Evolutionary conservation across 1,140 invertebrate genomes (phyloP).

Genomic region (Cardiocondyla obscurior): DNA sequence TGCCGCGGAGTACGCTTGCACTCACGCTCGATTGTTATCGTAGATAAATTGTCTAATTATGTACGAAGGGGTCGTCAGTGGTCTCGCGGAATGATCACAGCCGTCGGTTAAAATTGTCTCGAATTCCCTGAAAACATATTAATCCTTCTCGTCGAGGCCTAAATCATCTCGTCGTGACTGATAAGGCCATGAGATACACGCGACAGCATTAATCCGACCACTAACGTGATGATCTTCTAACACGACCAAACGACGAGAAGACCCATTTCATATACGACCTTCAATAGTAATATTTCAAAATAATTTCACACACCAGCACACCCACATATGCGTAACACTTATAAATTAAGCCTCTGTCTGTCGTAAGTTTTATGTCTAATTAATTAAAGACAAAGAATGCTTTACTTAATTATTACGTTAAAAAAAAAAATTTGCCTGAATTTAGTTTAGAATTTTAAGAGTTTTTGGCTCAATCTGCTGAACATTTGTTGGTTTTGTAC

Average conservation of each 20-base stretch:
- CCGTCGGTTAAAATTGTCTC: conserved; percentile 28
- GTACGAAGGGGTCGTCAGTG: neutral
- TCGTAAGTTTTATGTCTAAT: neutral
- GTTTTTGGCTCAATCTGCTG: neutral
- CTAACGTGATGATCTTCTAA: conserved; percentile 12
- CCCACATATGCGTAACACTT: too few species aligned
- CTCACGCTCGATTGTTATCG: neutral
- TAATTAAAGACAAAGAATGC: neutral
- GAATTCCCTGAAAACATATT: conserved; percentile 66
- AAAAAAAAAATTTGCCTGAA: neutral
- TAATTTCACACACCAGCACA: neutral
- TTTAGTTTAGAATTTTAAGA: neutral
- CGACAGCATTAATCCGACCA: conserved; percentile 26
- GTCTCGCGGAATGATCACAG: conserved; percentile 38
- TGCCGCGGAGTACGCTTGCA: neutral
- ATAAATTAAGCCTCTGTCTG: neutral
- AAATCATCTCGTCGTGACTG: conserved; percentile 70
- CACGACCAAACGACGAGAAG: neutral
- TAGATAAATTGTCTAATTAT: conserved; percentile 11
- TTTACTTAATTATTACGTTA: too few species aligned
- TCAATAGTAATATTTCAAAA: neutral
- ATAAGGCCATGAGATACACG: conserved; percentile 46
- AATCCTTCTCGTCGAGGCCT: conserved; percentile 70
- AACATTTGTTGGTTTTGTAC: neutral
- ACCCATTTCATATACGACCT: neutral